A percentile compares a stretch with the other conserved stretches of the same genome.
Evolutionary conservation across 2,797 vertebrate genomes (phyloP).

Genomic region (Brachyalestes nurse): DNA sequence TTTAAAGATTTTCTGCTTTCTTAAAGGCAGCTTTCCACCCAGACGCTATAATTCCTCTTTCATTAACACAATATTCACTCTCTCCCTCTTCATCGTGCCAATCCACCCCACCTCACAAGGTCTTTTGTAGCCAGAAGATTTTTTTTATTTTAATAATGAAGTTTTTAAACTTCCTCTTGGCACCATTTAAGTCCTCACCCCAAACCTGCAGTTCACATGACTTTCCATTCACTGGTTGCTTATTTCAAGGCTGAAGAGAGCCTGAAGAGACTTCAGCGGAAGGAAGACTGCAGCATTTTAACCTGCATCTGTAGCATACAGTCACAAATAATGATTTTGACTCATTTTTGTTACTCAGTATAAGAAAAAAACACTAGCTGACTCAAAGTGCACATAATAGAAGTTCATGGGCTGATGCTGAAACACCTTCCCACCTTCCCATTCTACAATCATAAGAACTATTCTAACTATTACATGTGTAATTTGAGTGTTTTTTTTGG

Average conservation of each 20-base stretch:
- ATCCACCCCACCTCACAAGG: not conserved
- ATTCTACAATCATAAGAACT: too few relatives aligned
- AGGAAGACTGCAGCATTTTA: not conserved
- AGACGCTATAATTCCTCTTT: conserved; percentile 4
- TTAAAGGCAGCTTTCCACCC: conserved; percentile 23
- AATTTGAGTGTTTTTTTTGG: too few relatives aligned
- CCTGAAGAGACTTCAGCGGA: not conserved
- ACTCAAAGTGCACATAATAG: not conserved
- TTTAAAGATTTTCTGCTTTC: conserved; percentile 31
- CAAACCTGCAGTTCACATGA: not conserved
- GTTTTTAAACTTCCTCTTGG: not conserved
- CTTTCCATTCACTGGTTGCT: not conserved
- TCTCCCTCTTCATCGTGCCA: not conserved
- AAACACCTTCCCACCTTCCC: too few relatives aligned
- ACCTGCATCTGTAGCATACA: not conserved
- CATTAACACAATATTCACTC: conserved; percentile 16
- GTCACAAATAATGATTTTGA: not conserved
- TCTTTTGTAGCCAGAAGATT: not conserved
- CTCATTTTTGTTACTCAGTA: not conserved
- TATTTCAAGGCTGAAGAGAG: not conserved
- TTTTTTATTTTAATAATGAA: not conserved
- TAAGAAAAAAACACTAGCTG: not conserved
- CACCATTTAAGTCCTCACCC: not conserved
- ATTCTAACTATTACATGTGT: too few relatives aligned
- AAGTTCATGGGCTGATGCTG: not conserved